Evolutionary conservation across 2,113 vertebrate genomes (phyloP), one percentile per base, ranked within the genome.

Genomic region (Phodopus roborovskii): DNA sequence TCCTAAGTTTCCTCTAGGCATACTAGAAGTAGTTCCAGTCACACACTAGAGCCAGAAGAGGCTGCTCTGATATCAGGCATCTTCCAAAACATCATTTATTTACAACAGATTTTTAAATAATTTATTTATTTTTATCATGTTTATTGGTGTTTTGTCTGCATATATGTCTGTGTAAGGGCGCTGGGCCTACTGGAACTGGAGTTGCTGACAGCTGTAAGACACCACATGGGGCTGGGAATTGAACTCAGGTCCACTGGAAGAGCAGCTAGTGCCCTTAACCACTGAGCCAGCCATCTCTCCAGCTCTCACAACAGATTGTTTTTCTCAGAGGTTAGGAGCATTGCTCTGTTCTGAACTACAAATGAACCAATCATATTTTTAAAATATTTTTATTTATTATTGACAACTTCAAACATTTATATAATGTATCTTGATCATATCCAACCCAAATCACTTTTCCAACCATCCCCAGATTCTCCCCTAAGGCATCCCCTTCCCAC

Each of bases 301-400:
- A 56, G 53, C 11, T 13, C 53, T 12, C 53, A 86, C 22, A 50
- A 42, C 58, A 58, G 17, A 79, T 92, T 79, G 74, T 83, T 95
- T 68, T 73, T 64, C 11, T 96, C n/a, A 77, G 75, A 87, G 82
- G 93, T 60, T 79, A 50, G 93, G 56, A 60, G 3, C 45, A 84
- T 66, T 78, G 48, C 24, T 56, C 42, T 88, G 73, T 74, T 73
- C 58, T 95, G 24, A 19, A 56, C 77, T 88, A 36, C 9, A 91
- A 66, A 56, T 24, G 68, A 94, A 77, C 84, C 24, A 62, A 58
- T 42, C n/a, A 62, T 60, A 83, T 8, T 83, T 83, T 62, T 39
- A 60, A 24, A 83, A 28, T 62, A 28, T 28, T 62, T 82, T 24
- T 12, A 12, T 60, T 42, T 83, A 62, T 42, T 82, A 82, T 82